phyloP scores from a whole-genome alignment of 2,113 vertebrate species.

The Craseonycteris thonglongyai region DNA sequence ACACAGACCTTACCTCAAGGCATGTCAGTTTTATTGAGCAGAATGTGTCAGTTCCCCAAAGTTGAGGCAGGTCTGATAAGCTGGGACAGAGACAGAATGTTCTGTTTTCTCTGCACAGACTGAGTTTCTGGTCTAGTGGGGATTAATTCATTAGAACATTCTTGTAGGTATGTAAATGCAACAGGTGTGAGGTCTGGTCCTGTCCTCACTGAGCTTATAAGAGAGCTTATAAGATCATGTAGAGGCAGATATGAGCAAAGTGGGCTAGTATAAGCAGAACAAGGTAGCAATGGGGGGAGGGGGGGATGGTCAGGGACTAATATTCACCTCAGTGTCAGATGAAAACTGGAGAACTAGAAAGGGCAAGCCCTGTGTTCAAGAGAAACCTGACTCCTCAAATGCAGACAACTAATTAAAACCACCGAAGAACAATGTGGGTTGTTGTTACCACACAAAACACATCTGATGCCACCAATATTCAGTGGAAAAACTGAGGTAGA shows the following conservation, averaged over 20 bases:
- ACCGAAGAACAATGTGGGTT: background rate
- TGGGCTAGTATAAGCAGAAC: background rate
- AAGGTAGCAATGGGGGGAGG: background rate
- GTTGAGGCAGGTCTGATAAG: background rate
- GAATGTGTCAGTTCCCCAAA: slow-evolving; percentile 11
- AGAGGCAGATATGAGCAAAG: background rate
- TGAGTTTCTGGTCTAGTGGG: slow-evolving; percentile 43
- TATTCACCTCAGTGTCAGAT: background rate
- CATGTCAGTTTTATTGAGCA: slow-evolving; percentile 46
- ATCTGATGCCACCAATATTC: background rate
- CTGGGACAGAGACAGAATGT: background rate
- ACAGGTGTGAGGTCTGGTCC: slow-evolving; percentile 17
- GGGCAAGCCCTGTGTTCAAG: background rate
- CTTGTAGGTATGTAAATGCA: slow-evolving; percentile 16
- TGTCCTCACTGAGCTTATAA: background rate
- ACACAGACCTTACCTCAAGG: background rate
- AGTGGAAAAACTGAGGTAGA: background rate
- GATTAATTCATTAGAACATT: slow-evolving; percentile 25
- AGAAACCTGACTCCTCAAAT: background rate
- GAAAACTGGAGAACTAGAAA: background rate
- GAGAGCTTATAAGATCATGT: background rate
- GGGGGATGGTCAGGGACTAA: background rate
- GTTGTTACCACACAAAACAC: background rate
- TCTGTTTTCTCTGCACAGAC: background rate
- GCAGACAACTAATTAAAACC: background rate